Base-by-base conservation (phyloP, 2,797 vertebrate species). In the Muscicapa comitata region DNA sequence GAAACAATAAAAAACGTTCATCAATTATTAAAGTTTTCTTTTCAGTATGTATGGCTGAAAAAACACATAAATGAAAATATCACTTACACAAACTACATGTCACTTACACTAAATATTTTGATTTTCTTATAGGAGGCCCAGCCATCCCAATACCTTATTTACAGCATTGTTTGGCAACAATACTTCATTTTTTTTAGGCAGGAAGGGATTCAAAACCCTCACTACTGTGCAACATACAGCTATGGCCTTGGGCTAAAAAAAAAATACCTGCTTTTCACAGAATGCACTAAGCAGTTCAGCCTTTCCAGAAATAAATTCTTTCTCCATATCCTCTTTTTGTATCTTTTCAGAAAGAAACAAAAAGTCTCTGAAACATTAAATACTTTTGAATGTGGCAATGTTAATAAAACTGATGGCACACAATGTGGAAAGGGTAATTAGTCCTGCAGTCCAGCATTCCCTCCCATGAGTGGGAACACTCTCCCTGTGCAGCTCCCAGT, bases 11-110 rank as follows among this genome's bases (percentile, higher is more conserved):
- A 95, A 96, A 88, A 79, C 51, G 18, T 11, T 95, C 84, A 97
- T 98, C 90, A 96, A 97, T 97, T 97, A 97, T 97, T 98, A 42
- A 97, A 77, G 73, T 42, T 72, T 75, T 87, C 53, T 92, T 95
- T 96, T 85, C 38, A 65, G 38, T 72, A 76, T 17, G 73, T 43
- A 76, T 19, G 63, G 87, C 21, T 79, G 31, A 86, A 75, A 84
- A 91, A 81, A 29, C 9, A 28, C 6, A 84, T 16, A 57, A 31
- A 73, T 7, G 10, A 84, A 96, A 79, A 61, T 40, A 38, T 54
- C 6, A 40, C 89, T 62, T 83, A 40, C 4, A 35, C 81, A 48
- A 82, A 48, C 35, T 85, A 67, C 14, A 23, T 13, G 26, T 54
- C 63, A 76, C n/a, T 45, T 66, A 63, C 1, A 59, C 24, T 70